Evolutionary conservation across 1,140 invertebrate species (phyloP), one percentile per base, ranked within the genome.

Genomic region (Ephestia elutella): DNA sequence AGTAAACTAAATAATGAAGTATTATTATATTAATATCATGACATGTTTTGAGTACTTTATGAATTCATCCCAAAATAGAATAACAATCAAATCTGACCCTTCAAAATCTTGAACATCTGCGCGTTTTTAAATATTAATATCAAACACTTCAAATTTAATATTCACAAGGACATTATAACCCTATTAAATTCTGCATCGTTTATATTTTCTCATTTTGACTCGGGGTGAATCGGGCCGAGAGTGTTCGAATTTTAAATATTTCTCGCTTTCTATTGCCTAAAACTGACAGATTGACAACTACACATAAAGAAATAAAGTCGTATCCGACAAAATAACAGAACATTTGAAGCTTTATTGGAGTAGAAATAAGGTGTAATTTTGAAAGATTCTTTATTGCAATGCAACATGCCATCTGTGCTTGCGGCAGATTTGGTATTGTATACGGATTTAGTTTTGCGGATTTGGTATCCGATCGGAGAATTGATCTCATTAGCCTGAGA

Each of bases 381-480:
- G 13, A 44, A n/a, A 44, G 1, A 2, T 44, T 15, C 13, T 10
- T 5, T 15, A 17, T 15, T 2, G 5, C 38, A 44, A 17, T 44
- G 38, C 38, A 44, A 44, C 15, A 13, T 44, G 15, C 13, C 38
- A 44, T 44, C 38, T 44, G 13, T 44, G 38, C 38, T 44, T 44
- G 38, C 38, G 38, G 38, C 38, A 17, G 38, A 44, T 44, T 44
- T 44, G 38, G 13, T 44, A 44, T 44, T 44, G 38, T 44, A 44
- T 44, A 44, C 38, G 38, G 38, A 44, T 44, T 44, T 44, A 44
- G 38, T 44, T 44, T 44, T 44, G 38, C 38, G 38, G 38, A 44
- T 44, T 17, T 44, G 3, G 38, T 44, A 44, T 44, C 38, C 38
- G 38, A 44, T 44, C 15, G n/a, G 38, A 44, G 38, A 44, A 44